These are phyloP conservation scores for Agonopterix alstromeriana DNA, from an alignment of 2,888 invertebrate genomes.

Conservation along the genomic window DNA sequence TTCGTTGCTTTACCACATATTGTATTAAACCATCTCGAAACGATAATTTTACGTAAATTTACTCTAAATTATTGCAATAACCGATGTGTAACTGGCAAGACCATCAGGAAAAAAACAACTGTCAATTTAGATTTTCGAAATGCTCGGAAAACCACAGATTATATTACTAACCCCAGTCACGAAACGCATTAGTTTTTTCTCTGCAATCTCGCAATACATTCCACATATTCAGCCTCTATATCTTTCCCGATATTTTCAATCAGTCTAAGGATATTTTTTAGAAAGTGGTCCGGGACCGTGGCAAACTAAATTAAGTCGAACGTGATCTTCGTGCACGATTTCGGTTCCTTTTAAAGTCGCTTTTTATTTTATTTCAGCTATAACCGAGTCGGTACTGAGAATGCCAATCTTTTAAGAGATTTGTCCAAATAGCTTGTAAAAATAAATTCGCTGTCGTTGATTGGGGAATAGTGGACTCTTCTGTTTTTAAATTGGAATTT, in stretches of 20 bases:
- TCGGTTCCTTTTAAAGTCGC: conserved; percentile 18
- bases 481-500: no score
- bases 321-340: conserved; percentile 48
- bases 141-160: no score
- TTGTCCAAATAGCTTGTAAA: background rate
- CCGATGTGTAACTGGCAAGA: no score
- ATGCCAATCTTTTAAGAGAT: conserved; percentile 1
- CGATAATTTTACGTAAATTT: no score
- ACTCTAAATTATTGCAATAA: no score
- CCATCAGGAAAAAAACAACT: no score
- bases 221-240: background rate
- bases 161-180: background rate
- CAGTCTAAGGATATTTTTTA: conserved; percentile 28
- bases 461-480: background rate
- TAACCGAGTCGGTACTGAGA: background rate
- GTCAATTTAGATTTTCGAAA: no score
- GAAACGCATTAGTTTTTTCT: background rate
- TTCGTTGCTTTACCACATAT: no score
- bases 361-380: conserved; percentile 13
- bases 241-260: conserved; percentile 18
- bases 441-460: background rate
- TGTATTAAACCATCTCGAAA: no score
- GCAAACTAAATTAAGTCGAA: conserved; percentile 41
- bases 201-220: background rate
- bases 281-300: conserved; percentile 41